phyloP scores from a whole-genome alignment of 53 echinoderm and acorn worm species.

The Echinarachnius parma region DNA sequence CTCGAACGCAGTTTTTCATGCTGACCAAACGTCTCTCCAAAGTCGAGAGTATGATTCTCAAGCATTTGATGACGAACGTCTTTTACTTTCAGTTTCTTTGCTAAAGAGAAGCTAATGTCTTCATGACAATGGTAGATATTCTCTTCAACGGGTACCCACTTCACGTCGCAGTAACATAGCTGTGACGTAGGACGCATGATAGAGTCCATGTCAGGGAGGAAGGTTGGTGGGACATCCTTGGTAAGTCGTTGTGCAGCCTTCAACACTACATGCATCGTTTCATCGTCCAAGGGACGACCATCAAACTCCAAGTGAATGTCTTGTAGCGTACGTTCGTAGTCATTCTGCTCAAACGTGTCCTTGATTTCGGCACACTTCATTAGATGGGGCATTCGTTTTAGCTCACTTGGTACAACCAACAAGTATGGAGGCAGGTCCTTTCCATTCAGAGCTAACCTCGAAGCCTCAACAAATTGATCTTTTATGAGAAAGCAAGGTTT shows the following conservation, averaged over 20 bases:
- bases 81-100: constrained; percentile 28
- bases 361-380: constrained; percentile 16
- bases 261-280: constrained; percentile 9
- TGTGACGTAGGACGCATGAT: constrained; percentile 5
- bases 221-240: background rate
- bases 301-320: background rate
- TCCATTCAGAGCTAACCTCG: constrained; percentile 2
- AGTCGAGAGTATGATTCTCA: background rate
- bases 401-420: background rate
- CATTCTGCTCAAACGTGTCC: background rate
- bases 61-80: constrained; percentile 43
- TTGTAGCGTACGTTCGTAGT: constrained; percentile 9
- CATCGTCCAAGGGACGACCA: constrained; percentile 5
- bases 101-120: constrained; percentile 3
- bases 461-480: constrained; percentile 14
- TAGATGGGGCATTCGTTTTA: background rate
- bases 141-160: constrained; percentile 9
- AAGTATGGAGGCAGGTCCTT: constrained; percentile 24
- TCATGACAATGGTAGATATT: constrained; percentile 3
- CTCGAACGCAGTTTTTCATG: constrained; percentile 71
- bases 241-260: constrained; percentile 17
- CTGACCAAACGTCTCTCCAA: constrained; percentile 71
- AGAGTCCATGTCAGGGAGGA: constrained; percentile 33
- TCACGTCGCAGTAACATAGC: constrained; percentile 37
- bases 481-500: constrained; percentile 29